Evolutionary conservation across 2,113 vertebrate species (phyloP).

Genomic region (Triplophysa dalaica): DNA sequence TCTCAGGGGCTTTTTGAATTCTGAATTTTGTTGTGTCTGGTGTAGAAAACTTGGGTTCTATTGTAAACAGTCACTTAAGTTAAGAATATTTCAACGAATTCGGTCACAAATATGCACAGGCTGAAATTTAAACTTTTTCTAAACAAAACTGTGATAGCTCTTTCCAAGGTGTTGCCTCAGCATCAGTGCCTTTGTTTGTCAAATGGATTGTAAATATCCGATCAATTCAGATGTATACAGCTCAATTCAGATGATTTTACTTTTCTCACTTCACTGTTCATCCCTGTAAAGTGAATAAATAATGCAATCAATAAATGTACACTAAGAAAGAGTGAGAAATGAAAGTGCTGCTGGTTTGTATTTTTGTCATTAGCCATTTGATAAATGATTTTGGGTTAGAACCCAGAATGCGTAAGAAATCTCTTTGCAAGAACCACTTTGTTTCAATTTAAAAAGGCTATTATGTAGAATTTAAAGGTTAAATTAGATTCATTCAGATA

Average conservation of each 20-base stretch:
- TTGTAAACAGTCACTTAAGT: slow-evolving; percentile 83
- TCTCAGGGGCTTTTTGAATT: slow-evolving; percentile 85
- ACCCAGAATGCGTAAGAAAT: no score
- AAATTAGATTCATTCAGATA: background rate
- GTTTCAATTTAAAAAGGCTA: no score
- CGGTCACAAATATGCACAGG: slow-evolving; percentile 26
- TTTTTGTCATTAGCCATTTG: background rate
- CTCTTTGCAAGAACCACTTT: no score
- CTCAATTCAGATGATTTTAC: slow-evolving; percentile 48
- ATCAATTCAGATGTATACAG: slow-evolving; percentile 41
- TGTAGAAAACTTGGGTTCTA: slow-evolving; percentile 28
- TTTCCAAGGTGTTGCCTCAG: background rate
- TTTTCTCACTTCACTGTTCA: slow-evolving; percentile 80
- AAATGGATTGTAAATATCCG: slow-evolving; percentile 42
- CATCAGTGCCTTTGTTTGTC: slow-evolving; percentile 40
- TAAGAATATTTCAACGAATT: slow-evolving; percentile 75
- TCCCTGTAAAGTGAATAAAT: slow-evolving; percentile 73
- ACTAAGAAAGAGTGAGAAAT: slow-evolving; percentile 67
- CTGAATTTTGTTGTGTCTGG: slow-evolving; percentile 62
- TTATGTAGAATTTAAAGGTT: no score
- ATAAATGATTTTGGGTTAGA: no score
- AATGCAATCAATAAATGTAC: slow-evolving; percentile 91
- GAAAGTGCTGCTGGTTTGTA: background rate
- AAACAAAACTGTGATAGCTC: background rate
- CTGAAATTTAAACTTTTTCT: background rate